A percentile compares a stretch with the other conserved stretches of the same genome.
phyloP scores from a whole-genome alignment of 2,113 vertebrate species.

The Daphoenositta chrysoptera region DNA sequence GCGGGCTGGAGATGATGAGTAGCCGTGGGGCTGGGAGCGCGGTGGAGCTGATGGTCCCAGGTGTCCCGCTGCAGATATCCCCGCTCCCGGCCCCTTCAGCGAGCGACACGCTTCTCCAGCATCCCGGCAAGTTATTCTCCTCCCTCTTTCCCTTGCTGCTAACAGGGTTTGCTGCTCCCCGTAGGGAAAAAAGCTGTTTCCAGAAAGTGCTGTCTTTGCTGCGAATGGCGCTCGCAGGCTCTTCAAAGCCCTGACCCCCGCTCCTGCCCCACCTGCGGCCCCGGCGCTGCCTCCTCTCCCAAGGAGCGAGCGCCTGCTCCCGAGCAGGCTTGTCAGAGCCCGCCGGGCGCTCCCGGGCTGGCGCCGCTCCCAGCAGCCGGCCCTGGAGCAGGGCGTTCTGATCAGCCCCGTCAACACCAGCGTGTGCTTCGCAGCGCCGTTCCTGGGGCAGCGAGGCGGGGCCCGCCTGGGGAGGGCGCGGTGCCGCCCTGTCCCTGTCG shows the following conservation, averaged over 20 bases:
- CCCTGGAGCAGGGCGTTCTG: neutral
- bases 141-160: neutral
- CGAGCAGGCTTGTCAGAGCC: neutral
- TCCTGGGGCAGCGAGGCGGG: rapidly evolving
- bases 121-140: neutral
- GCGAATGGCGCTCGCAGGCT: neutral
- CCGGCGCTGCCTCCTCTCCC: rapidly evolving
- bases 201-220: neutral
- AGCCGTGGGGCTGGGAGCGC: neutral
- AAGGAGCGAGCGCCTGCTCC: neutral
- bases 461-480: neutral
- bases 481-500: rapidly evolving
- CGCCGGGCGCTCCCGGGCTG: rapidly evolving
- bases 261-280: neutral
- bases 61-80: neutral
- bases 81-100: neutral
- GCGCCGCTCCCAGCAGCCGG: rapidly evolving
- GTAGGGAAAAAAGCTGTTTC: neutral
- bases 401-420: neutral
- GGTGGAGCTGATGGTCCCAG: neutral
- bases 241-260: neutral
- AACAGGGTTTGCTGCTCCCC: neutral
- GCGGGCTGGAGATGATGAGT: neutral
- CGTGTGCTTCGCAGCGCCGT: rapidly evolving
- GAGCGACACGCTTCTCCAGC: rapidly evolving